A percentile compares a stretch with the other conserved stretches of the same genome.
These are phyloP conservation scores for Penaeus japonicus DNA, from an alignment of 1,140 invertebrate species.

Conservation along the genomic window DNA sequence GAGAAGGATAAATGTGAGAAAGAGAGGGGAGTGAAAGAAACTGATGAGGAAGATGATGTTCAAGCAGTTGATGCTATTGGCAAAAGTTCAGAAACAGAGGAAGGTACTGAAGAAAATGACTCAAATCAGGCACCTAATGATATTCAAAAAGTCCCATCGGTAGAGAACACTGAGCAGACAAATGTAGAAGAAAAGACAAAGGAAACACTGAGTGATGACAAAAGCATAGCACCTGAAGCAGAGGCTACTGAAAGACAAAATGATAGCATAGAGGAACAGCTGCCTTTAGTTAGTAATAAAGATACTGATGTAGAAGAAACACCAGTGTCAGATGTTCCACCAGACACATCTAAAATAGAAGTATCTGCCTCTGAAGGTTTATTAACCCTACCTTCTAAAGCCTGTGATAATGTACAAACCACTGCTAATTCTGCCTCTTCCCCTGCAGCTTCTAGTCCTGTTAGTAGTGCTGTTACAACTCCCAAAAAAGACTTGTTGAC, in stretches of 20 bases:
- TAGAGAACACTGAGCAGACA: not conserved
- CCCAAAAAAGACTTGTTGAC: slow-evolving; percentile 22
- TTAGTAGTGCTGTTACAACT: slow-evolving; percentile 38
- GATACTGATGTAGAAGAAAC: slow-evolving; percentile 13
- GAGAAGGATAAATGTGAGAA: slow-evolving; percentile 63
- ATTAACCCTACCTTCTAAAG: not conserved
- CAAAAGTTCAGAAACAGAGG: slow-evolving; percentile 3
- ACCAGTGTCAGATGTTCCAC: slow-evolving; percentile 22
- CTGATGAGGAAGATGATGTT: slow-evolving; percentile 18
- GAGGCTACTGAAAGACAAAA: not conserved
- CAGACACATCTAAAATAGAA: slow-evolving; percentile 14
- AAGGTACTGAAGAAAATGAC: not conserved
- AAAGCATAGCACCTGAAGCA: slow-evolving; percentile 7
- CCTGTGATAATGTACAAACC: slow-evolving; percentile 56
- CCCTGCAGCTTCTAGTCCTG: slow-evolving; percentile 45
- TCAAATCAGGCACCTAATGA: too few species aligned
- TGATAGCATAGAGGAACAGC: not conserved
- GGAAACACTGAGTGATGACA: not conserved
- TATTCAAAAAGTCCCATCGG: too few species aligned
- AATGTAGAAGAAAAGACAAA: not conserved
- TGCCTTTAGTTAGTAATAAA: not conserved
- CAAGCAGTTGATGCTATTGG: not conserved
- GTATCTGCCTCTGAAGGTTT: slow-evolving; percentile 29
- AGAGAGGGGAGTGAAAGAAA: slow-evolving; percentile 63
- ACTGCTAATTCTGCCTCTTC: slow-evolving; percentile 22